Evolutionary conservation across 2,888 invertebrate genomes (phyloP), one percentile per base, ranked within the genome.

Genomic region (Oxystoma pomonae): DNA sequence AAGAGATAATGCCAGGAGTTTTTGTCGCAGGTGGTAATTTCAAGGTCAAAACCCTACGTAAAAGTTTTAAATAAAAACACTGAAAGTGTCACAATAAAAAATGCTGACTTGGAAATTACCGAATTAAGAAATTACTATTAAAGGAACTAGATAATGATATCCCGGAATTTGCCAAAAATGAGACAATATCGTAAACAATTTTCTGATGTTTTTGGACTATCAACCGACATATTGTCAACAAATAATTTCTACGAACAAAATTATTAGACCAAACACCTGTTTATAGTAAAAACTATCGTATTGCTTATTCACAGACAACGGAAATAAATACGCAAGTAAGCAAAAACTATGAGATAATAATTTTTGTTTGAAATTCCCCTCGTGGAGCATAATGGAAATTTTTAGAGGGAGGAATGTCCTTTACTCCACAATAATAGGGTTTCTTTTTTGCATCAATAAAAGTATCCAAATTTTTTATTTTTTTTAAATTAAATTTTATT

Each of bases 161-260:
- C 1, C 56, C 60, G 2, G 16, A 21, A 18, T 55, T 55, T 55
- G 55, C 55, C 21, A 55, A 59, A 56, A 20, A 55, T 3, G 35
- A 57, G 53, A 21, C 59, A 20, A 22, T 56, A 7, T 0, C 67
- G 67, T 50, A 18, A 20, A 49, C 51, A 68, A 55, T 68, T 60
- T 50, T 57, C 61, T 2, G 68, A 67, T 61, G 64, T 70, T 35
- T 69, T 71, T 59, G 61, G 57, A 0, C n/a, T 70, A 21, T 64
- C 68, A 58, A 56, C 60, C 5, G 71, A 70, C 22, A 58, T 63
- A 55, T n/a, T 67, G 16, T 64, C 67, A 16, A 18, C 53, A 16
- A 72, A 72, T 61, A 73, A 71, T 65, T 70, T 69, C 60, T 72
- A 69, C 53, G 52, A 67, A 62, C 70, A 70, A 65, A 66, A 55